phyloP scores from a whole-genome alignment of 2,113 vertebrate species.

The Nothoprocta pentlandii region DNA sequence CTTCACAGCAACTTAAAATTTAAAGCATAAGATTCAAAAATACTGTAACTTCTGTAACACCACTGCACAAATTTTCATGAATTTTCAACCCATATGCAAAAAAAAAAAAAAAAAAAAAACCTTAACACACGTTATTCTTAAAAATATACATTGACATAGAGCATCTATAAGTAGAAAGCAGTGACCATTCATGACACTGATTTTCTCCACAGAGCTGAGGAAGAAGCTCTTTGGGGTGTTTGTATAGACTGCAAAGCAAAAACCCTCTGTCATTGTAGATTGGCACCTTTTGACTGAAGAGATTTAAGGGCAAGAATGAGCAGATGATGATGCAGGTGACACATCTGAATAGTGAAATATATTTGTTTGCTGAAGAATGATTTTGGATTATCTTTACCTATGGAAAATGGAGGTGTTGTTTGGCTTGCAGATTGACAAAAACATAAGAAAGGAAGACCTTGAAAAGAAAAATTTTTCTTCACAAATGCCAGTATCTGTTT shows the following conservation, averaged over 20 bases:
- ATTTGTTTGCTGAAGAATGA: constrained; percentile 12
- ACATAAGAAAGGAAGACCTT: not conserved
- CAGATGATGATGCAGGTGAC: not conserved
- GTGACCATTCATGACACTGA: not conserved
- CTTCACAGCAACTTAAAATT: not conserved
- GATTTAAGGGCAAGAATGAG: constrained; percentile 4
- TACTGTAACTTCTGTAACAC: not conserved
- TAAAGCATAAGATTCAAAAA: not conserved
- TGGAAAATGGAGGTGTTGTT: not conserved
- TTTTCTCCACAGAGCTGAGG: not conserved
- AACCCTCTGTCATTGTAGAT: not conserved
- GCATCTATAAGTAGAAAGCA: not conserved
- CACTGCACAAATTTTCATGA: not conserved
- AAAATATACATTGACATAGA: not conserved
- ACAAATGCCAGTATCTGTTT: not conserved
- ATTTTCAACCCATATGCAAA: not conserved
- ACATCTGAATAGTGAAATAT: not conserved
- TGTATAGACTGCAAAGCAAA: not conserved
- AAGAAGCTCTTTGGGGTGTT: not conserved
- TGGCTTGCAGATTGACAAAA: not conserved
- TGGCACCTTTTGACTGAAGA: not conserved
- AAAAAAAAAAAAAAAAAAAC: not conserved
- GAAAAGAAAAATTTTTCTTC: not conserved
- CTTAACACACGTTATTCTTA: not conserved
- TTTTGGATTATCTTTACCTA: constrained; percentile 27